These are phyloP conservation scores for Lipotes vexillifer DNA, from an alignment of 2,113 vertebrate genomes.

Conservation along the genomic window DNA sequence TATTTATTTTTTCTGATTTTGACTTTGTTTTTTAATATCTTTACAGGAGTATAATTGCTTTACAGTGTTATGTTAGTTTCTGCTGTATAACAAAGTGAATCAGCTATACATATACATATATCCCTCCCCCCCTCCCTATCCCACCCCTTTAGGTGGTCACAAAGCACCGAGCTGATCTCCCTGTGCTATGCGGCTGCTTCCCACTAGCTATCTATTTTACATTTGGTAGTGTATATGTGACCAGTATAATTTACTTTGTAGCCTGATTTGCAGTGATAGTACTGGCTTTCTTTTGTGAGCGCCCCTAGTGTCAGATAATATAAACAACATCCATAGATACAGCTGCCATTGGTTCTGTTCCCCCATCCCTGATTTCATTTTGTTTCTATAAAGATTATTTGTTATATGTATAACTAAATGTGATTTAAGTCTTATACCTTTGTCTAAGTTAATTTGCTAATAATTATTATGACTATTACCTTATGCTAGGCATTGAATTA, in stretches of 20 bases:
- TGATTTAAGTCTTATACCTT: not conserved
- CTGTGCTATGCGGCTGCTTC: too few relatives aligned
- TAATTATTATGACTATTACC: not conserved
- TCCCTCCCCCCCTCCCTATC: too few relatives aligned
- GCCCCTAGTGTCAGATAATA: not conserved
- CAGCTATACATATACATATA: too few relatives aligned
- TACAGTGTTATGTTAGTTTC: too few relatives aligned
- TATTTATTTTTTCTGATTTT: too few relatives aligned
- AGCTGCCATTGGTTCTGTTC: not conserved
- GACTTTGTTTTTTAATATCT: too few relatives aligned
- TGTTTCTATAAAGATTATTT: constrained; percentile 2
- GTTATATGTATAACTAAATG: not conserved
- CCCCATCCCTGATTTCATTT: not conserved
- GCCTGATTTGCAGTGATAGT: not conserved
- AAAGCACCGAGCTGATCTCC: too few relatives aligned
- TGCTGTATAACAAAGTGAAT: too few relatives aligned
- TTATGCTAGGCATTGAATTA: not conserved
- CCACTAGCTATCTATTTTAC: too few relatives aligned
- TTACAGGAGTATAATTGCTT: too few relatives aligned
- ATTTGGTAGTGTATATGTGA: too few relatives aligned
- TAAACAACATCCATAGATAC: not conserved
- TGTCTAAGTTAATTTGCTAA: constrained; percentile 28
- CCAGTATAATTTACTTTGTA: not conserved
- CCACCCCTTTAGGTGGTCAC: too few relatives aligned
- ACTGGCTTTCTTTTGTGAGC: not conserved